Conservation (phyloP, 2,113 vertebrate genomes). For the Alethe castanea region DNA sequence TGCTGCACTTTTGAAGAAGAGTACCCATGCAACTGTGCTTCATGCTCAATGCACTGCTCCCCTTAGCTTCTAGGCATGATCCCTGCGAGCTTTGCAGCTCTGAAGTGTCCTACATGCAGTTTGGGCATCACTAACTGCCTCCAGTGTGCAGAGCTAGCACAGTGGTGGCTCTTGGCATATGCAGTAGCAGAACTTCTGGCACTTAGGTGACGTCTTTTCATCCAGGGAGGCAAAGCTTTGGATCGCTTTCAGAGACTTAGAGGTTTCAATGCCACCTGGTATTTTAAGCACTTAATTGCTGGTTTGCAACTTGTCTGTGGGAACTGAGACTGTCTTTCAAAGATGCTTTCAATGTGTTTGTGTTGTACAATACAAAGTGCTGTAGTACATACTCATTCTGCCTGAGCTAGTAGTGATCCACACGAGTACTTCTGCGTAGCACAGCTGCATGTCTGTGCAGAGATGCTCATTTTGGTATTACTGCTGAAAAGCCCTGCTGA, state of each 20-base stretch:
- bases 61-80: neutral
- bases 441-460: neutral
- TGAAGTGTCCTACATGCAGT: neutral
- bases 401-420: constrained; percentile 23
- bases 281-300: constrained; percentile 42
- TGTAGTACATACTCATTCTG: constrained; percentile 11
- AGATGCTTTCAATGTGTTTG: constrained; percentile 22
- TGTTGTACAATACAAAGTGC: constrained; percentile 14
- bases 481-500: constrained; percentile 45
- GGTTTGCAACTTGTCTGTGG: constrained; percentile 38
- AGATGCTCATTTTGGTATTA: constrained; percentile 1
- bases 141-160: neutral
- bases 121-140: neutral
- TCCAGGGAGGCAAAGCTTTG: constrained; percentile 20
- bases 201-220: neutral
- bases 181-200: neutral
- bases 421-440: neutral
- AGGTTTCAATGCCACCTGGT: constrained; percentile 25
- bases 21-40: neutral
- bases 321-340: constrained; percentile 21
- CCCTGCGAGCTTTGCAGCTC: neutral
- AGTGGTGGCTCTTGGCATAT: neutral
- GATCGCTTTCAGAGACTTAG: neutral
- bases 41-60: neutral
- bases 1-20: neutral